Evolutionary conservation across 1,140 invertebrate genomes (phyloP), one percentile per base, ranked within the genome.

Genomic region (Steinernema feltiae): DNA sequence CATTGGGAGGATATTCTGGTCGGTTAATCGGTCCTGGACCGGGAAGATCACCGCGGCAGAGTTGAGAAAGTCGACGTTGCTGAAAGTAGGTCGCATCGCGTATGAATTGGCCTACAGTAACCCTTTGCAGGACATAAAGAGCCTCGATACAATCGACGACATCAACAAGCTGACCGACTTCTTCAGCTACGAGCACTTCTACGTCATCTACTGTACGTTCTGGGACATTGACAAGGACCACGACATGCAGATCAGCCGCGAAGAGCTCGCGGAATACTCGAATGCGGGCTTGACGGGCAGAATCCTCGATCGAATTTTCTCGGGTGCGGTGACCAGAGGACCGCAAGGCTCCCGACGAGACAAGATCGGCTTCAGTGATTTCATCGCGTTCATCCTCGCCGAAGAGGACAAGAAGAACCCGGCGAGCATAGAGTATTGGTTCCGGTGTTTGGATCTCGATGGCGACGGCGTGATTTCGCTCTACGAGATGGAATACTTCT

Each of bases 141-240:
- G 86, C 27, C 76, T 91, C 35, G 90, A 91, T 87, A 92, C 93
- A 77, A 94, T 97, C 86, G 94, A 97, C 82, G 96, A 98, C 84
- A 98, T 99, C 81, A 98, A 98, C 89, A 77, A 81, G 82, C 92
- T 98, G 53, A 97, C 94, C 76, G 94, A 96, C 81, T 98, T 93
- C 87, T 99, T 99, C 88, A 97, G 94, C 85, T 99, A 99, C 87
- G 96, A 99, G 63, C 97, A 99, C 89, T 99, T 99, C 88, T 99
- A 99, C 89, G 97, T 99, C 29, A 98, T 99, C 85, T 99, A 99
- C 87, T 99, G 97, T 89, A 98, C 98, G 88, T 99, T 99, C 88
- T 99, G 97, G 97, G 97, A 99, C 88, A 88, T 99, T 79, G 97
- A 99, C 88, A 91, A 93, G 77, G 97, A 99, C 89, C 96, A 99